phyloP scores from a whole-genome alignment of 2,797 vertebrate genomes.

The Buphagus erythrorhynchus region DNA sequence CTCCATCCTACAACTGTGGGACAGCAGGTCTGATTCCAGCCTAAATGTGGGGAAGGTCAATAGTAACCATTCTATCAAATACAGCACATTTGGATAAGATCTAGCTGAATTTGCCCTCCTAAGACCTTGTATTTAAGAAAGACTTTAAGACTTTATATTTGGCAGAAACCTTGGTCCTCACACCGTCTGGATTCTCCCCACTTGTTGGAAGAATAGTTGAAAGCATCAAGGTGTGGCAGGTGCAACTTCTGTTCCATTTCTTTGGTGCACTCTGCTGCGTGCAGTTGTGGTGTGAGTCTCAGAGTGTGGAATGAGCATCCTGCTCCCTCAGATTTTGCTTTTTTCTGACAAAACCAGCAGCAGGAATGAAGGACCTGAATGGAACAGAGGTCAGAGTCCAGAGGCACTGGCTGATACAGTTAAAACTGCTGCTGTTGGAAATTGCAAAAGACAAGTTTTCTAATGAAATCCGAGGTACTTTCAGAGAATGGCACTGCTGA shows the following conservation, averaged over 20 bases:
- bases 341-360: not conserved
- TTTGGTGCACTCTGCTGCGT: not conserved
- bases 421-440: not conserved
- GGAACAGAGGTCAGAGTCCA: not conserved
- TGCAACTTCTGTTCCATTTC: not conserved
- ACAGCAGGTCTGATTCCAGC: not conserved
- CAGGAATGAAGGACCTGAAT: not conserved
- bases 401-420: accelerated
- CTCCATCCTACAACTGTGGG: not conserved
- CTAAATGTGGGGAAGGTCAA: not conserved
- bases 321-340: not conserved
- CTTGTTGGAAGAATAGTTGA: not conserved
- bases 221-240: not conserved
- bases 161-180: not conserved
- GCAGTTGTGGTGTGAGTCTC: not conserved
- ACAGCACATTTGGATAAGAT: not conserved
- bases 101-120: not conserved
- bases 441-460: not conserved
- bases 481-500: not conserved
- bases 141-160: not conserved
- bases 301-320: not conserved
- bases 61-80: not conserved
- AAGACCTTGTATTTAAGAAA: not conserved
- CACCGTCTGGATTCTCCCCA: accelerated
- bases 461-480: not conserved